phyloP scores from a whole-genome alignment of 2,888 invertebrate species.

The Amblyteles armatorius region DNA sequence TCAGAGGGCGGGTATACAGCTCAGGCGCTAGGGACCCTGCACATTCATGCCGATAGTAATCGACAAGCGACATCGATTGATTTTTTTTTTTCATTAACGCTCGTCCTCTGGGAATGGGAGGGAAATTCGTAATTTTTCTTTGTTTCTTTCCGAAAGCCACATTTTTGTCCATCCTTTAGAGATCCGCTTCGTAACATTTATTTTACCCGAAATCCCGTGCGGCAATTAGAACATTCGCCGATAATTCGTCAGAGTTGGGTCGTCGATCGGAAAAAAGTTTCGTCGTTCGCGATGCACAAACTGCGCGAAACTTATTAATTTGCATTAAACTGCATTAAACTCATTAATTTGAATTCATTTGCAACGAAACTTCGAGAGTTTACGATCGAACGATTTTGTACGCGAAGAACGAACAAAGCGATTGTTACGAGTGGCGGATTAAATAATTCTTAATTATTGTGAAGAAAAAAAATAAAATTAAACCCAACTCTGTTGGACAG shows the following conservation, averaged over 20 bases:
- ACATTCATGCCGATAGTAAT: slow-evolving; percentile 54
- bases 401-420: neutral
- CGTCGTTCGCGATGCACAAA: neutral
- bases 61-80: slow-evolving; percentile 60
- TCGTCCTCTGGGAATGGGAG: slow-evolving; percentile 16
- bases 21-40: slow-evolving; percentile 44
- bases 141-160: neutral
- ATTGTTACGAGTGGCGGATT: neutral
- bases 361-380: neutral
- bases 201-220: slow-evolving; percentile 16
- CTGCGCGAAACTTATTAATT: too few relatives aligned
- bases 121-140: slow-evolving; percentile 13
- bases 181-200: slow-evolving; percentile 3
- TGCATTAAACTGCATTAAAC: too few relatives aligned
- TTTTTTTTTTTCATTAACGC: neutral
- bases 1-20: slow-evolving; percentile 64
- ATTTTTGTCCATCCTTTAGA: neutral
- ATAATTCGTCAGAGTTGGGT: neutral
- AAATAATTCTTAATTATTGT: slow-evolving; percentile 3
- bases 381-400: neutral
- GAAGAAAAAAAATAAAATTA: neutral
- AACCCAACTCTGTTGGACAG: slow-evolving; percentile 11
- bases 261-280: neutral
- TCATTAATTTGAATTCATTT: neutral
- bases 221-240: slow-evolving; percentile 3